phyloP scores from a whole-genome alignment of 2,113 vertebrate species.

The Dolichotis patagonum region DNA sequence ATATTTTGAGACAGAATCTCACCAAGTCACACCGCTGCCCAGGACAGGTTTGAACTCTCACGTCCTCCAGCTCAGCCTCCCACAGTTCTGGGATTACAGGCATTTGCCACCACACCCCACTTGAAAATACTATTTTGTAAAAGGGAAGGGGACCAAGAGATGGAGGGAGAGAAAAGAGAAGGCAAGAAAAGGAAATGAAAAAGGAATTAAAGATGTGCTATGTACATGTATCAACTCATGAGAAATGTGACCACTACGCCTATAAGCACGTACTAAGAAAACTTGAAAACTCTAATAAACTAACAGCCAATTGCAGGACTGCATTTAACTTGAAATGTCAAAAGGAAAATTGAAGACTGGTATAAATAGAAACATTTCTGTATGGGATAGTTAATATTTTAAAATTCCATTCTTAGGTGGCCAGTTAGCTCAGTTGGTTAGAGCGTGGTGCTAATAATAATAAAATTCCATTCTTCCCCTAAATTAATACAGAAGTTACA shows the following conservation, averaged over 20 bases:
- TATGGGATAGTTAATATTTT: not conserved
- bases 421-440: too few relatives aligned
- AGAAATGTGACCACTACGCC: not conserved
- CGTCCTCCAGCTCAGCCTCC: not conserved
- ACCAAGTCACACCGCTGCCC: not conserved
- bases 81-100: not conserved
- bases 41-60: not conserved
- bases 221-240: not conserved
- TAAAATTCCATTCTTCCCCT: not conserved
- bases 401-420: not conserved
- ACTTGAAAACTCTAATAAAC: not conserved
- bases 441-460: too few relatives aligned
- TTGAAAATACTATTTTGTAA: not conserved
- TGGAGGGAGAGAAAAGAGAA: not conserved
- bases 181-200: not conserved
- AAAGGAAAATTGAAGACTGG: not conserved
- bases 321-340: not conserved
- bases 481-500: slow-evolving; percentile 20
- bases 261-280: not conserved
- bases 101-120: not conserved
- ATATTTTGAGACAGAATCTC: not conserved
- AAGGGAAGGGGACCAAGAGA: not conserved
- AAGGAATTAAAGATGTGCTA: not conserved
- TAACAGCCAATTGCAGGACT: not conserved
- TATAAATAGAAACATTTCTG: slow-evolving; percentile 22